Conservation (phyloP, 1,140 invertebrate genomes). For the Drosophila serrata region DNA sequence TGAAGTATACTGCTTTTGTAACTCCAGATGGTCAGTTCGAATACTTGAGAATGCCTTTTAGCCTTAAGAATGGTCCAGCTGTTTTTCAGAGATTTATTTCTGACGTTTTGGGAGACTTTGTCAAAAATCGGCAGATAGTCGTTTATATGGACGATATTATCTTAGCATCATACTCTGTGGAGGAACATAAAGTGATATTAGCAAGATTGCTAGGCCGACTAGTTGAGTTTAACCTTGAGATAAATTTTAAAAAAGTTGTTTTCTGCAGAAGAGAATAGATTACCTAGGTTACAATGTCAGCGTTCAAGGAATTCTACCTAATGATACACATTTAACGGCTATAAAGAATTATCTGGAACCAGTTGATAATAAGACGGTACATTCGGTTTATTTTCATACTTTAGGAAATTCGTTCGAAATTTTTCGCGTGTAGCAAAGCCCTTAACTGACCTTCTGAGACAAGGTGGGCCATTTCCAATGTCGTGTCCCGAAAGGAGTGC, state of each 20-base stretch:
- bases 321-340: neutral
- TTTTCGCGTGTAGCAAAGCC: too few relatives aligned
- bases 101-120: slow-evolving; percentile 3
- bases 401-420: too few relatives aligned
- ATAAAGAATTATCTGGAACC: neutral
- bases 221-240: slow-evolving; percentile 1
- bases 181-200: neutral
- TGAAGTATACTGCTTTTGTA: neutral
- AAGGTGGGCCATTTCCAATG: neutral
- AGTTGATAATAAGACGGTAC: slow-evolving; percentile 4
- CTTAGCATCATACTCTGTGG: too few relatives aligned
- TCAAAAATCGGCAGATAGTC: neutral
- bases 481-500: neutral
- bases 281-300: neutral
- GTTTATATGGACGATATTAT: neutral
- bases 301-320: too few relatives aligned
- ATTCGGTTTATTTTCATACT: too few relatives aligned
- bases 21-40: too few relatives aligned
- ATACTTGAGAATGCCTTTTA: too few relatives aligned
- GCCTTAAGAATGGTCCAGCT: too few relatives aligned
- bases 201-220: neutral
- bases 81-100: neutral
- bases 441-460: neutral
- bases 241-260: slow-evolving; percentile 5
- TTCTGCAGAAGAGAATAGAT: slow-evolving; percentile 5